Base-by-base conservation (phyloP, 2,113 vertebrate species). In the Scomber scombrus region DNA sequence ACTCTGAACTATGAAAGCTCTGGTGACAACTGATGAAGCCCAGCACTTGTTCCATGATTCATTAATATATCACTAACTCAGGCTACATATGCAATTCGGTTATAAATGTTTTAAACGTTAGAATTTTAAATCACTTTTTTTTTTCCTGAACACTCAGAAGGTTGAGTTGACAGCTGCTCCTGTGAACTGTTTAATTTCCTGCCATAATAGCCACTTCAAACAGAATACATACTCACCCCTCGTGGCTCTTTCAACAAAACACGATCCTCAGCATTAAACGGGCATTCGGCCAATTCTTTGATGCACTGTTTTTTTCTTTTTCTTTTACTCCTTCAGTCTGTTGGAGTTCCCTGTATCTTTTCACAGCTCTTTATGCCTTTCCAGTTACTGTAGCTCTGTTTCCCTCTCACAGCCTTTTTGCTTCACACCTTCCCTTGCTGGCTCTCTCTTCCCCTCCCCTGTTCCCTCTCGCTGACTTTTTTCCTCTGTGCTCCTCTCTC, bases 191-290 rank as follows among this genome's bases (percentile, higher is more conserved):
- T 78, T 69, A 58, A 89, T 89, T 85, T 79, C 58, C 78, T 81
- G 78, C 57, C 72, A 77, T 81, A 73, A 88, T 21, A 78, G 45
- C 61, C 79, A 72, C 81, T 85, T 86, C 72, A 85, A 88, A 90
- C 70, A 77, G 83, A 88, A 86, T 76, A 18, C 51, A 81, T 75
- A 91, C 92, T 92, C 88, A 93, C 92, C 85, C 70, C 64, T 63
- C 61, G 34, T 45, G 66, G 51, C 77, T 73, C 71, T 43, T 34
- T 47, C 26, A 50, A 69, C 49, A 74, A 19, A 87, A 75, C 72
- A 61, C 81, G 49, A 75, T 75, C 80, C 85, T 88, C 79, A 18
- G 77, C 49, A 3, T 52, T 16, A 74, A 79, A 80, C 0, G 54
- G 91, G 46, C 40, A 56, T 43, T 62, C 4, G 31, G 75, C 56